Base-by-base conservation (phyloP, 2,888 invertebrate species). In the Orgyia antiqua region DNA sequence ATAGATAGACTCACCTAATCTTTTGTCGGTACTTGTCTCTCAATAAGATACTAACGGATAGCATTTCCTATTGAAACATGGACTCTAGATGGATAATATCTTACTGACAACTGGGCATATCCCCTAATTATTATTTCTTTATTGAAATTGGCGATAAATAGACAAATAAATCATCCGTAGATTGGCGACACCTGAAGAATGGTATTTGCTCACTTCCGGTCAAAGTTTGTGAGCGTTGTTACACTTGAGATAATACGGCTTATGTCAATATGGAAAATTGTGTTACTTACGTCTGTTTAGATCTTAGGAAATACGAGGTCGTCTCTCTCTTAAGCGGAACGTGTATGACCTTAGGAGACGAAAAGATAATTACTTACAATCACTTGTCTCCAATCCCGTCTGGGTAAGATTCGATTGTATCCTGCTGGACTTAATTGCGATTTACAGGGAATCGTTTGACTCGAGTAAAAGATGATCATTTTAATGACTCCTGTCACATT, bases 161-260 rank as follows among this genome's bases (percentile, higher is more conserved):
- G 4, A 15, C 6, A 4, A 15, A 4, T 15, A 15, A 15, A 15
- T 15, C 4, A 15, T 15, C 25, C 21, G 36, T 18, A 51, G 47
- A 49, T 80, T 80, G 61, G 36, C 51, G 43, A 65, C 65, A 58
- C 49, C 79, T 79, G 83, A 59, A 57, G 60, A 74, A 71, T 71
- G 82, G 80, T 57, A 84, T 71, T 77, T 74, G 69, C 59, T 51
- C 51, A 59, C 66, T 84, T 84, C 84, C 84, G 68, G 80, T 75
- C 76, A 72, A 68, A 77, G 78, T 75, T 80, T 59, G 68, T 68
- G 71, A 74, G 71, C 65, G 61, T 51, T 51, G 61, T 60, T 50
- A 51, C 45, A 40, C 47, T 48, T 46, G 38, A 49, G 49, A 40
- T 58, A 67, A 64, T 73, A 72, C 38, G 67, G 31, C 66, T 49